A percentile compares a stretch with the other conserved stretches of the same genome.
These are phyloP conservation scores for Altica lythri DNA, from an alignment of 2,888 invertebrate genomes.

Conservation along the genomic window DNA sequence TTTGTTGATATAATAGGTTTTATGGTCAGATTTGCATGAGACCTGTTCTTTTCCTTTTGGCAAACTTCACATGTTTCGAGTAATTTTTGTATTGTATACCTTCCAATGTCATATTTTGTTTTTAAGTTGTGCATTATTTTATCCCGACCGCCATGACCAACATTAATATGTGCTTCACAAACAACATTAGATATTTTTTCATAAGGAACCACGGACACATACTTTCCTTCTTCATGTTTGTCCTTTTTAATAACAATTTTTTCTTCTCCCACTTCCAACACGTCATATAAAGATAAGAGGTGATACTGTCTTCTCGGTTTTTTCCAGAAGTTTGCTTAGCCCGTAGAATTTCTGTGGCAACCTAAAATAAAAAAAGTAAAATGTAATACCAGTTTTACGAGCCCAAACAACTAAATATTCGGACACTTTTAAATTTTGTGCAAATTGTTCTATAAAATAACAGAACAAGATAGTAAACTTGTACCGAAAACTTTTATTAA, in stretches of 20 bases:
- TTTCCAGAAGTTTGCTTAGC: constrained; percentile 4
- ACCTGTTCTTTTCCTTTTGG: constrained; percentile 21
- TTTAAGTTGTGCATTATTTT: constrained; percentile 8
- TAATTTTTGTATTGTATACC: constrained; percentile 5
- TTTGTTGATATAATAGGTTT: constrained; percentile 31
- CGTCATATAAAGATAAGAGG: neutral
- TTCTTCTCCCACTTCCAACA: neutral
- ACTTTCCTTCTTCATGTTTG: neutral
- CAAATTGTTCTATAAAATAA: too few species aligned
- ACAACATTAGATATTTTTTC: constrained; percentile 8
- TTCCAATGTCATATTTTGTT: constrained; percentile 16
- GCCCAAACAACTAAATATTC: too few species aligned
- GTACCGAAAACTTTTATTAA: too few species aligned
- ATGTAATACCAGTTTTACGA: too few species aligned
- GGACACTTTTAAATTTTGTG: too few species aligned
- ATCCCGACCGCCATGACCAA: constrained; percentile 11
- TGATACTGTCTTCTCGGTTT: neutral
- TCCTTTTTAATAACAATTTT: neutral
- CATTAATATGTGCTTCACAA: constrained; percentile 3
- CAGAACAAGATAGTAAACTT: too few species aligned
- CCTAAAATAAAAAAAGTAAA: too few species aligned
- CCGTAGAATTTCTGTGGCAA: neutral
- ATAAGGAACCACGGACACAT: constrained; percentile 3
- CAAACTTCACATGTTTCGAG: constrained; percentile 25
- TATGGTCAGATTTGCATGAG: constrained; percentile 21